phyloP scores from a whole-genome alignment of 2,797 vertebrate genomes.

The Neosalanx taihuensis region DNA sequence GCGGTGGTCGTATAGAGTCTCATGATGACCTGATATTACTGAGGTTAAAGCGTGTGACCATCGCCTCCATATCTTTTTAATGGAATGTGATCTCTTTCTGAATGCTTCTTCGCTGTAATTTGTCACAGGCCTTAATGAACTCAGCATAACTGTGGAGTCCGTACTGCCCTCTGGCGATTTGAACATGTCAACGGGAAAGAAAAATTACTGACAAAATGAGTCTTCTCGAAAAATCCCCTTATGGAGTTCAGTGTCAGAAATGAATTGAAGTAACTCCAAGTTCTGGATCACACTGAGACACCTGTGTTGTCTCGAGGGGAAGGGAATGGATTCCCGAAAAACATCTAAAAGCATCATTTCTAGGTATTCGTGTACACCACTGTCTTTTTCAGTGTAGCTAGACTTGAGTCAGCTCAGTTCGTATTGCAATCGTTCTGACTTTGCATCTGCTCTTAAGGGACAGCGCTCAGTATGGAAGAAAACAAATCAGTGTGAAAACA shows the following conservation, averaged over 20 bases:
- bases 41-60: conserved; percentile 29
- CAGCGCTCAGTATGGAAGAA: neutral
- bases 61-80: conserved; percentile 20
- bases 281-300: too few species aligned
- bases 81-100: conserved; percentile 10
- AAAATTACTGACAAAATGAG: conserved; percentile 15
- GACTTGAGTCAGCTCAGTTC: too few species aligned
- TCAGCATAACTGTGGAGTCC: conserved; percentile 46
- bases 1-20: neutral
- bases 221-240: conserved; percentile 17
- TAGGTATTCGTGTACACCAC: too few species aligned
- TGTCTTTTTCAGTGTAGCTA: too few species aligned
- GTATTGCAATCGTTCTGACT: neutral
- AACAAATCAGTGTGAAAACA: neutral
- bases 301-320: too few species aligned
- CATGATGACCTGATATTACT: conserved; percentile 15
- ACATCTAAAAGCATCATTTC: too few species aligned
- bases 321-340: too few species aligned
- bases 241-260: conserved; percentile 24
- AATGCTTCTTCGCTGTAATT: conserved; percentile 7
- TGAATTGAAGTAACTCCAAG: conserved; percentile 6
- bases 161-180: conserved; percentile 66
- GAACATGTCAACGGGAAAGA: conserved; percentile 13
- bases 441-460: neutral
- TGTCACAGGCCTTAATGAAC: conserved; percentile 13